Evolutionary conservation across 2,797 vertebrate species (phyloP).

Genomic region (Falco novaeseelandiae): DNA sequence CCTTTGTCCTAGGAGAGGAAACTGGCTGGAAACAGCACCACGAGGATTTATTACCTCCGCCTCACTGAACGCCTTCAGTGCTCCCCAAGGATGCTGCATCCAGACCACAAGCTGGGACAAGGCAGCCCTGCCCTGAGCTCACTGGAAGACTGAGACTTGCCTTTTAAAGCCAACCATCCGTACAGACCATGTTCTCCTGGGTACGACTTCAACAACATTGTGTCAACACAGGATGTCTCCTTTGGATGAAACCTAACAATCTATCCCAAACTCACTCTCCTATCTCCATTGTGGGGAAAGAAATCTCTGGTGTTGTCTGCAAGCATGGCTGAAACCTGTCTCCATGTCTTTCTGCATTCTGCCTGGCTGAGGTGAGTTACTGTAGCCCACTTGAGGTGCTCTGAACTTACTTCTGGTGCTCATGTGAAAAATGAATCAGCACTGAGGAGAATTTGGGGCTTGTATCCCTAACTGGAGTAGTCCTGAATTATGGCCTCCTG

Average conservation of each 20-base stretch:
- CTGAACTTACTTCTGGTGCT: not conserved
- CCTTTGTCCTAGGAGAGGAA: not conserved
- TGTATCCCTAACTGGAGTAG: not conserved
- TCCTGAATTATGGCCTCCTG: not conserved
- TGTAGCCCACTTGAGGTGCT: not conserved
- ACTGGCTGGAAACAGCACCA: fast-evolving
- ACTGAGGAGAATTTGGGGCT: not conserved
- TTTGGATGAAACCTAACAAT: not conserved
- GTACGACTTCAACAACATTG: not conserved
- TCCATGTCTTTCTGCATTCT: not conserved
- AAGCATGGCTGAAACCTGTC: not conserved
- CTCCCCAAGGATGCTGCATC: not conserved
- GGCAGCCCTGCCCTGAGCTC: not conserved
- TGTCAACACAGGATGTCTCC: not conserved
- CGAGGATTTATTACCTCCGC: not conserved
- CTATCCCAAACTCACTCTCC: not conserved
- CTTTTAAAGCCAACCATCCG: not conserved
- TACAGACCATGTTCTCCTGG: not conserved
- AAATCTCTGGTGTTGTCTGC: not conserved
- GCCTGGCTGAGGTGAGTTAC: not conserved
- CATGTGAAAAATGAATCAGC: not conserved
- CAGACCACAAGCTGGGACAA: not conserved
- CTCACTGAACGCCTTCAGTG: not conserved
- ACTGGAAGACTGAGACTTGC: not conserved
- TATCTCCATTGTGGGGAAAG: not conserved